Percentiles rank a stretch among this genome's conserved stretches.
Conservation (phyloP, 23 tunicate species). For the Aplidium turbinatum region DNA sequence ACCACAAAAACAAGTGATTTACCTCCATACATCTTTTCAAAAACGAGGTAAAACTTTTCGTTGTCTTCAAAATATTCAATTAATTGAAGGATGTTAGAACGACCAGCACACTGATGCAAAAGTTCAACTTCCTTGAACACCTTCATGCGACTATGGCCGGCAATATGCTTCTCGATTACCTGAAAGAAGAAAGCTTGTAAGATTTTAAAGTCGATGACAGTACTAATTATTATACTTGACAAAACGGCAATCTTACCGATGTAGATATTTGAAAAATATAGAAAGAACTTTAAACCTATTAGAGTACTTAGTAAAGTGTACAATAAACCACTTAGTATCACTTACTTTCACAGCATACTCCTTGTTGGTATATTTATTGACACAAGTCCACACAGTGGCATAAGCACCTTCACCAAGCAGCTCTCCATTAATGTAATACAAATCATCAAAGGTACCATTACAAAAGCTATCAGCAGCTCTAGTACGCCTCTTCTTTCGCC, state of each 20-base stretch:
- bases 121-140: slow-evolving; percentile 97
- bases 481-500: slow-evolving; percentile 92
- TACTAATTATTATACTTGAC: too few relatives aligned
- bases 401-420: slow-evolving; percentile 98
- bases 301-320: too few relatives aligned
- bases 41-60: slow-evolving; percentile 92
- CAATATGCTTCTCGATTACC: slow-evolving; percentile 93
- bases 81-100: slow-evolving; percentile 85
- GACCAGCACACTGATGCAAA: slow-evolving; percentile 77
- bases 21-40: slow-evolving; percentile 99
- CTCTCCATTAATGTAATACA: slow-evolving; percentile 76
- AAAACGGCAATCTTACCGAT: background rate
- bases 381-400: slow-evolving; percentile 96
- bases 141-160: slow-evolving; percentile 90
- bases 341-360: slow-evolving; percentile 98
- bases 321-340: too few relatives aligned
- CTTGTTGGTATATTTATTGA: slow-evolving; percentile 80
- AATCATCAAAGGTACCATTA: slow-evolving; percentile 91
- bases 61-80: slow-evolving; percentile 96
- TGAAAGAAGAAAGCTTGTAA: slow-evolving; percentile 31
- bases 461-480: slow-evolving; percentile 96
- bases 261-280: background rate
- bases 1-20: slow-evolving; percentile 20
- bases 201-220: too few relatives aligned
- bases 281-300: too few relatives aligned